Base-by-base conservation (phyloP, 2,113 vertebrate species). In the Rhabdornis inornatus region DNA sequence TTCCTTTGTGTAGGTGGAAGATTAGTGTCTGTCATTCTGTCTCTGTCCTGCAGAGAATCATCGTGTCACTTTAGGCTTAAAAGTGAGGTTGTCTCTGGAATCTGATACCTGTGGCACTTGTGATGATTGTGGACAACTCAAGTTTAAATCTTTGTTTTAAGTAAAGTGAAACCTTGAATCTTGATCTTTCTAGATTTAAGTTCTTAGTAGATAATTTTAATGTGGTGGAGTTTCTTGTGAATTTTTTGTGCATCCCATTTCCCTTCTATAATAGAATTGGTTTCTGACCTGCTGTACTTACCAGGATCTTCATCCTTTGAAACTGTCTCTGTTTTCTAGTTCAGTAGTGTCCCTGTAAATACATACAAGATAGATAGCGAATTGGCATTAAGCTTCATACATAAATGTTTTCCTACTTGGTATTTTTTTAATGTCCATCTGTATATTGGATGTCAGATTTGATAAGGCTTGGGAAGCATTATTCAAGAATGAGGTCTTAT, bases 1-100 rank as follows among this genome's bases (percentile, higher is more conserved):
- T 75, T 79, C 21, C 40, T 0, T 0, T 2, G 0, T 52, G 10
- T 6, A 25, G 33, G 22, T 86, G 21, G 33, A 40, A 80, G 40
- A 22, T 85, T 24, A 22, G 13, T 37, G 45, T 65, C 30, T 79
- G 21, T 69, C 33, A 25, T 49, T 94, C n/a, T 57, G 13, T 24
- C 27, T 71, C 19, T 61, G 21, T 72, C 28, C 12, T 87, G 25
- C 68, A 57, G 27, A 56, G 50, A 57, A 13, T 45, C 6, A 6
- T 49, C 0, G 0, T 47, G 23, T 77, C 37, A 50, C 35, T 82
- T 65, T 7, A 22, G 33, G 24, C 35, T 78, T 59, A 39, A 45
- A 63, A 55, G 17, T 23, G 47, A 60, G 9, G 2, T 44, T 70
- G 15, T 3, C 16, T 71, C 20, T 55, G 10, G 42, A 60, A 22